Conservation (phyloP, 2,113 vertebrate species). For the Campylomormyrus tamandua region DNA sequence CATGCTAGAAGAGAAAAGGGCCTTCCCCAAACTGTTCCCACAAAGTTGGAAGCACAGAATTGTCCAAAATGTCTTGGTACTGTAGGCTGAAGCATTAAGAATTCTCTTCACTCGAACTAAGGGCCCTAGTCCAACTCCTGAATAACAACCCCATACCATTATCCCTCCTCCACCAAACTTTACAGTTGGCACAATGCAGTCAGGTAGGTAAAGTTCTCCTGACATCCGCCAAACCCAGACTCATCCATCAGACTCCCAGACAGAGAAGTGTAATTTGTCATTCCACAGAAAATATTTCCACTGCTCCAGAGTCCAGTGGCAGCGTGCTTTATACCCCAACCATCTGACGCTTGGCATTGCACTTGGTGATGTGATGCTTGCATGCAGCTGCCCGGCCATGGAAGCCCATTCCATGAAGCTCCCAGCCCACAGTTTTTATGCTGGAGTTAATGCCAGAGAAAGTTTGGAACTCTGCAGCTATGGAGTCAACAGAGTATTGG, state of each 20-base stretch:
- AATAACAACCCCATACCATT: neutral
- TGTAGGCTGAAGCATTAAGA: neutral
- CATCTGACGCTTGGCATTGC: neutral
- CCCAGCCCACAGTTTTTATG: neutral
- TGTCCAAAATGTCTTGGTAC: neutral
- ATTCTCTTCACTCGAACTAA: neutral
- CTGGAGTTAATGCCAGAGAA: neutral
- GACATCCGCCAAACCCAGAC: neutral
- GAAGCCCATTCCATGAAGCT: neutral
- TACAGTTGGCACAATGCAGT: neutral
- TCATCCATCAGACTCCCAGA: neutral
- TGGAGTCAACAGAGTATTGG: neutral
- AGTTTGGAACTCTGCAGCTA: neutral
- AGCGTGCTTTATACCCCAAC: neutral
- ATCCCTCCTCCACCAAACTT: neutral
- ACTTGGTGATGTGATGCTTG: neutral
- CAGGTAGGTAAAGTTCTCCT: neutral
- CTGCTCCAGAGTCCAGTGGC: neutral
- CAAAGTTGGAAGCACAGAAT: neutral
- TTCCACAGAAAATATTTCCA: neutral
- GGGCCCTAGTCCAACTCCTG: neutral
- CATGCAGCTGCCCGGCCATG: neutral
- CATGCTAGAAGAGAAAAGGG: neutral
- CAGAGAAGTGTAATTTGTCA: neutral
- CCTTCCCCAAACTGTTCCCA: neutral